Conservation (phyloP, 2,113 vertebrate species). For the Alligator mississippiensis region DNA sequence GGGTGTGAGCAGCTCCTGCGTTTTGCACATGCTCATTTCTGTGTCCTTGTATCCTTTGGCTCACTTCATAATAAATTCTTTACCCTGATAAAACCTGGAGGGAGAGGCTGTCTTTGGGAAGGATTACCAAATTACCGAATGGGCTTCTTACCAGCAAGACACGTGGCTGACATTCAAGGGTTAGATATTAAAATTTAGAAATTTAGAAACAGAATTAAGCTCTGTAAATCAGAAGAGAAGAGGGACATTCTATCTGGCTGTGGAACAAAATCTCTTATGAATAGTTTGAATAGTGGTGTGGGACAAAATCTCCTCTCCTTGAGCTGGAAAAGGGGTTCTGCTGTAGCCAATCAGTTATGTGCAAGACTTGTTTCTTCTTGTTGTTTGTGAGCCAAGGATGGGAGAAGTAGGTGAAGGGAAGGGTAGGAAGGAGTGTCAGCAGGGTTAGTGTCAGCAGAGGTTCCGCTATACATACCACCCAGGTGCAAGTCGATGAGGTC, state of each 20-base stretch:
- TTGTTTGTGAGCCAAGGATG: constrained; percentile 69
- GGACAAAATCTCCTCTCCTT: constrained; percentile 25
- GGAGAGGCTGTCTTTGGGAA: background rate
- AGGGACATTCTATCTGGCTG: background rate
- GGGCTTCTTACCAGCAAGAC: background rate
- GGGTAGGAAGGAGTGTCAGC: constrained; percentile 72
- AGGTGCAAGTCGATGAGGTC: constrained; percentile 99
- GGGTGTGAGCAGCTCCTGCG: background rate
- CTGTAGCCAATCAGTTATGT: constrained; percentile 61
- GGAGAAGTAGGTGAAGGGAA: constrained; percentile 71
- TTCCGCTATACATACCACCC: constrained; percentile 99
- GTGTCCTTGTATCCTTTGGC: background rate
- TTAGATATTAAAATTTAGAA: background rate
- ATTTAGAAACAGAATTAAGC: constrained; percentile 24
- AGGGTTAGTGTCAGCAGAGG: constrained; percentile 89
- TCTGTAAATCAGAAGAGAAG: background rate
- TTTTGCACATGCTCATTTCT: background rate
- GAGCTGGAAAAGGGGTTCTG: constrained; percentile 83
- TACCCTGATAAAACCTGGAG: background rate
- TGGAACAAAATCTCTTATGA: background rate
- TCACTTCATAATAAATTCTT: background rate
- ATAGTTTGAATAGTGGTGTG: background rate
- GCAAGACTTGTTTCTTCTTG: constrained; percentile 53
- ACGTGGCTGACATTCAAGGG: background rate
- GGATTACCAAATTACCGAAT: background rate